Base-by-base conservation (phyloP, 2,113 vertebrate genomes). In the Engystomops pustulosus region DNA sequence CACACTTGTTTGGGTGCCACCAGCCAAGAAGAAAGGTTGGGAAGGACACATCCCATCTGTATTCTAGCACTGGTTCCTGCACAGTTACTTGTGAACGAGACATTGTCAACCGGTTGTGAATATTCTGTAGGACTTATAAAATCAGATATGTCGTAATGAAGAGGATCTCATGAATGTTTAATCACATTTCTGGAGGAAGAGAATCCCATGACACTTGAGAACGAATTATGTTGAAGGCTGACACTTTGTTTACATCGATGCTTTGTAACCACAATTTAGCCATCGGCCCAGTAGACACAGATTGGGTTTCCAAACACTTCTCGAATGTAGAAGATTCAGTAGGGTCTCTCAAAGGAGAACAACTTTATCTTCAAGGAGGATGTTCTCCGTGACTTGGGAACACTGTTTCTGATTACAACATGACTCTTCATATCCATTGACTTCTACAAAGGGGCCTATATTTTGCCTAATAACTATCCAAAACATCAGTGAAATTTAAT, bases 151-250 rank as follows among this genome's bases (percentile, higher is more conserved):
- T 77, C 51, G 6, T 36, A 77, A 38, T 58, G 74, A 77, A 77
- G 74, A 77, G 51, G 74, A 77, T 58, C 74, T 20, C 74, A 77
- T 77, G 51, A 51, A 77, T 77, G 20, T 58, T 77, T 77, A 58
- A 77, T 55, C 30, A 36, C 17, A 36, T 77, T 55, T 55, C 47
- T 58, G 49, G 23, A 77, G 58, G 49, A 38, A 77, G 49, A 55
- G 32, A 60, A 78, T 78, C 75, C 53, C 51, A n/a, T 58, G 18
- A 32, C 47, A 34, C 45, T 53, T 15, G 49, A 74, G 44, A 78
- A 41, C 32, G 58, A 32, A 51, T 53, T 55, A 77, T 55, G 20
- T 12, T 55, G 34, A 23, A 25, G 18, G 49, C 53, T 77, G 41
- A 74, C 11, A 10, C 36, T 78, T n/a, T 23, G 74, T 77, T 55